Base-by-base conservation (phyloP, 2,113 vertebrate species). In the Synodontis membranacea region DNA sequence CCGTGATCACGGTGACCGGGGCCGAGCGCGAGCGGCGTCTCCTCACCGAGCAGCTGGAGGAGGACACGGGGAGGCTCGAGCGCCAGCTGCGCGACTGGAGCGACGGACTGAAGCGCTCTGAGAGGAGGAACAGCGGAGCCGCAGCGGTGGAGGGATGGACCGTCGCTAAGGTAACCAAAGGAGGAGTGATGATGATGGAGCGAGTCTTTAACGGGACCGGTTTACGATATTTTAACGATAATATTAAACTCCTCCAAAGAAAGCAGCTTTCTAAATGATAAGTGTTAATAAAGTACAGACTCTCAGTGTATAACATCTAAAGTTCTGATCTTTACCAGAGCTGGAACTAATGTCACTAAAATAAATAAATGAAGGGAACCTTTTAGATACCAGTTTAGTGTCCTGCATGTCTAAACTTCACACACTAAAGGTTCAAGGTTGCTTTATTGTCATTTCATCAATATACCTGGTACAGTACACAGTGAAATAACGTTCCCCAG, bases 131-230 rank as follows among this genome's bases (percentile, higher is more conserved):
- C 92, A 96, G 95, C 0, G 96, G 98, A 84, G 88, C 94, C 89
- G 97, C 97, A 88, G 89, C 96, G 0, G 96, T 93, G 82, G 95
- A 96, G 37, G 93, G 96, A 91, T 99, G 97, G 97, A 95, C 93
- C 81, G 92, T 94, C 86, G 97, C 96, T 72, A 97, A 95, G 94
- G 98, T 99, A 94, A 95, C 60, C 34, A 39, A 11, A 44, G 58
- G 84, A 60, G 25, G 54, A 7, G 70, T 91, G 88, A 56, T n/a
- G 74, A 23, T 72, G 72, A 56, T 78, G 54, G 64, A 78, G 37
- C 21, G 42, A 60, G 28, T 79, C 50, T 83, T 42, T 44, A 21
- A 62, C 44, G 28, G 31, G 28, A 34, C 42, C 42, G 44, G 64
- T 34, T 12, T 64, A 15, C 12, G 60, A 64, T 37, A 39, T 70